Conservation (phyloP, 1,140 invertebrate genomes). For the Magallana gigas region DNA sequence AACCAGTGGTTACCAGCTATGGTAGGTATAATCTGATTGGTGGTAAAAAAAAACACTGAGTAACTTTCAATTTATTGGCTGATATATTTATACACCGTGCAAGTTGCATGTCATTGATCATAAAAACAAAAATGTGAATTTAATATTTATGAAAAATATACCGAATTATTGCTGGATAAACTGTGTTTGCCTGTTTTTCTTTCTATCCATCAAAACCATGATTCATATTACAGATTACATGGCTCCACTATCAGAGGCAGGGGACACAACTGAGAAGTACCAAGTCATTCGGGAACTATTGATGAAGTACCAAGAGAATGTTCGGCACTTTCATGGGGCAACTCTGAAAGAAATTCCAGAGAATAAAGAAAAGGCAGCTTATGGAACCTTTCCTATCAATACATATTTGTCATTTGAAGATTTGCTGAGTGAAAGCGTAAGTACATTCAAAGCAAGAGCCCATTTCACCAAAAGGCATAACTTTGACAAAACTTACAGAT, state of each 20-base stretch:
- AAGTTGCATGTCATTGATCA: too few species aligned
- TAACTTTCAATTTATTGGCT: too few species aligned
- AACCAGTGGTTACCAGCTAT: not conserved
- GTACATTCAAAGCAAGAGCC: not conserved
- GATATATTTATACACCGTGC: too few species aligned
- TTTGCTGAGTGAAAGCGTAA: not conserved
- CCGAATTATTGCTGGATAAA: too few species aligned
- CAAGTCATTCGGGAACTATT: conserved; percentile 77
- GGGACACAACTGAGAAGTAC: conserved; percentile 78
- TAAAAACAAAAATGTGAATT: too few species aligned
- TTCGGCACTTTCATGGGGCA: not conserved
- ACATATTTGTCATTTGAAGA: conserved; percentile 8
- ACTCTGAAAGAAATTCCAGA: not conserved
- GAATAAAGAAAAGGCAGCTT: not conserved
- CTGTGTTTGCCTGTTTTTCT: too few species aligned
- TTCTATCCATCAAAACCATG: too few species aligned
- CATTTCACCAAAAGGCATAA: too few species aligned
- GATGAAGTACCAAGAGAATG: conserved; percentile 43
- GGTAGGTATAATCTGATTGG: conserved; percentile 4
- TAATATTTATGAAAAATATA: too few species aligned
- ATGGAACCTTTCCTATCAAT: not conserved
- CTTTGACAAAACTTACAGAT: too few species aligned
- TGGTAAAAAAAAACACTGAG: too few species aligned
- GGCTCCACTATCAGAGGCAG: conserved; percentile 80
- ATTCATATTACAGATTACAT: conserved; percentile 71